phyloP scores from a whole-genome alignment of 1,140 invertebrate genomes.

The Sarcophaga bullata region DNA sequence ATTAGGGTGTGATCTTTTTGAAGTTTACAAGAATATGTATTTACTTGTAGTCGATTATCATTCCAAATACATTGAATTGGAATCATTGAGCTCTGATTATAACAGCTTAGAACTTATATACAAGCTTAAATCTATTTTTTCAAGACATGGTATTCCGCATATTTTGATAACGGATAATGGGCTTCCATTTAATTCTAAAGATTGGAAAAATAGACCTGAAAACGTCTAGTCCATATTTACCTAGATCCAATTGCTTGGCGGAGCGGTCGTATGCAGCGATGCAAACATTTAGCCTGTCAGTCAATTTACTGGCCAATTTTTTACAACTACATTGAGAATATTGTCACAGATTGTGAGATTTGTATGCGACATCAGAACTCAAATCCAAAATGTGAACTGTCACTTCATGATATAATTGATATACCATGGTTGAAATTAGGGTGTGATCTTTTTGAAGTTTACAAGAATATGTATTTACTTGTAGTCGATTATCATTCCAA shows the following conservation, averaged over 20 bases:
- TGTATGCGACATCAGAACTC: constrained; percentile 37
- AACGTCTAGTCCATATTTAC: constrained; percentile 62
- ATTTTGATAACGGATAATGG: constrained; percentile 43
- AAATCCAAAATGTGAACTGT: constrained; percentile 38
- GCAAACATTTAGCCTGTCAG: constrained; percentile 59
- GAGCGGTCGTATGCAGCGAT: constrained; percentile 62
- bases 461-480: constrained; percentile 34
- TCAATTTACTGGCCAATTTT: constrained; percentile 67
- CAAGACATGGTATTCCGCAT: constrained; percentile 35
- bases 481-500: constrained; percentile 44
- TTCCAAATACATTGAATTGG: constrained; percentile 44
- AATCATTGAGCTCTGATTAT: constrained; percentile 21
- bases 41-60: constrained; percentile 43
- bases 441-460: constrained; percentile 53
- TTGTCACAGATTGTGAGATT: constrained; percentile 60
- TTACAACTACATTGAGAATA: constrained; percentile 64
- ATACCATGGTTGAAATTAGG: constrained; percentile 43
- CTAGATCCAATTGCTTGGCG: constrained; percentile 65
- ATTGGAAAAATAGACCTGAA: constrained; percentile 64
- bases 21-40: constrained; percentile 40
- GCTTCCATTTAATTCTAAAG: constrained; percentile 41
- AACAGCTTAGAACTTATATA: not conserved
- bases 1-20: constrained; percentile 54
- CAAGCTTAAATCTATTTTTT: constrained; percentile 41
- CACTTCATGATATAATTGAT: too few species aligned